These are phyloP conservation scores for Zaprionus vittiger DNA, from an alignment of 1,140 invertebrate genomes.

Conservation along the genomic window DNA sequence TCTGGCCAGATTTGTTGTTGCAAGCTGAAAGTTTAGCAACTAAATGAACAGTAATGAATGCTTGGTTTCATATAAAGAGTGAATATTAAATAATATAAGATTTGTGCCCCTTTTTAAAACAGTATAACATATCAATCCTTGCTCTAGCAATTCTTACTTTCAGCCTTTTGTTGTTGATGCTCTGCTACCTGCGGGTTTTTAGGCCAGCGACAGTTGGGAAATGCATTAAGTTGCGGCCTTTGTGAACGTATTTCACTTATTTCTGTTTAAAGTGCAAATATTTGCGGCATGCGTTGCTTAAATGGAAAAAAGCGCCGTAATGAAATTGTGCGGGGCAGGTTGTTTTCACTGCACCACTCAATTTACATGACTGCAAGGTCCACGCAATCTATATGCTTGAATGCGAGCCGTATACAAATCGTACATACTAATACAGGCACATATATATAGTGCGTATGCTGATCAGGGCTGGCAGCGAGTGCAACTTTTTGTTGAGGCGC, in stretches of 20 bases:
- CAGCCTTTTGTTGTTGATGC: conserved; percentile 33
- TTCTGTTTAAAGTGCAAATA: conserved; percentile 78
- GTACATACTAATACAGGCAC: conserved; percentile 20
- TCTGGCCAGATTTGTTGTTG: not conserved
- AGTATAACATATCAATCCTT: not conserved
- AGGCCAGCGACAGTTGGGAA: conserved; percentile 51
- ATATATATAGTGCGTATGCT: not conserved
- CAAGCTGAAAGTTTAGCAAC: not conserved
- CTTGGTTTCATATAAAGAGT: not conserved
- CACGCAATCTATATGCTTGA: conserved; percentile 18
- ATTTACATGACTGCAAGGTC: conserved; percentile 33
- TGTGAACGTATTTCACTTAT: conserved; percentile 54
- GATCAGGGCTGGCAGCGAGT: not conserved
- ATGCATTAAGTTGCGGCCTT: conserved; percentile 45
- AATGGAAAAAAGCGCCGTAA: conserved; percentile 59
- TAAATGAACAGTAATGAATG: not conserved
- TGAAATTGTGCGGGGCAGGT: conserved; percentile 68
- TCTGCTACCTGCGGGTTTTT: conserved; percentile 33
- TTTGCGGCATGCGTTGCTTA: conserved; percentile 60
- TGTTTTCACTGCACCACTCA: conserved; percentile 51
- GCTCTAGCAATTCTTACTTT: not conserved
- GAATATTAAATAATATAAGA: not conserved
- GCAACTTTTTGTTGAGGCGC: not conserved
- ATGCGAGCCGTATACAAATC: conserved; percentile 24
- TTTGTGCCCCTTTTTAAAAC: not conserved